Base-by-base conservation (phyloP, 2,797 vertebrate genomes). In the Aratinga solstitialis region DNA sequence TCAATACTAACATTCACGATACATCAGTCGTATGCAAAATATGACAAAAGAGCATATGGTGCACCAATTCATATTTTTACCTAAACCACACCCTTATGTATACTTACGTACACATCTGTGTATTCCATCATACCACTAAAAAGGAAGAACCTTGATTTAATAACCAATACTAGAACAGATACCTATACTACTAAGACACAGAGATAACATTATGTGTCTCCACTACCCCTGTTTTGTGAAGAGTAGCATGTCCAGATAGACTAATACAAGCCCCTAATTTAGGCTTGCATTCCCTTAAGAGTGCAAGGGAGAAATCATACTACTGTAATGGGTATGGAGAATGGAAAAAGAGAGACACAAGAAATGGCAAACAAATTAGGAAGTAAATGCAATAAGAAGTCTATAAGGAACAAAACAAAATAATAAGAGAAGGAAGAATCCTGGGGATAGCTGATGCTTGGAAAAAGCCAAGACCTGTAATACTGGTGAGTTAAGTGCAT, bases 11-110 rank as follows among this genome's bases (percentile, higher is more conserved):
- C 5, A 26, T n/a, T 65, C 9, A 21, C 2, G 16, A 56, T 18
- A 3, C 1, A 47, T 8, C 34, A 27, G 3, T 2, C 38, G 11
- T 8, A 65, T 3, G 11, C 6, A 17, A 71, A 48, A 29, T 5
- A 27, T 5, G 65, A 58, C 51, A 65, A 59, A 81, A 18, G 27
- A 80, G 21, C 4, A 67, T 65, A 42, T 0, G 0, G 29, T 43
- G 8, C 34, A 38, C 11, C 51, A 40, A 34, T 68, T 38, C n/a
- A 5, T 29, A 47, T 51, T 54, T 50, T 36, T 43, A 91, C 8
- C 26, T 51, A 51, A 51, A 73, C 48, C 14, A 0, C 13, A 30
- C 13, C 26, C n/a, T 59, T 59, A 13, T n/a, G n/a, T 36, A 50
- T 8, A 40, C 51, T 62, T 38, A 45, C 0, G 17, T 15, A 22